phyloP scores from a whole-genome alignment of 2,113 vertebrate species.

The Lutjanus erythropterus region DNA sequence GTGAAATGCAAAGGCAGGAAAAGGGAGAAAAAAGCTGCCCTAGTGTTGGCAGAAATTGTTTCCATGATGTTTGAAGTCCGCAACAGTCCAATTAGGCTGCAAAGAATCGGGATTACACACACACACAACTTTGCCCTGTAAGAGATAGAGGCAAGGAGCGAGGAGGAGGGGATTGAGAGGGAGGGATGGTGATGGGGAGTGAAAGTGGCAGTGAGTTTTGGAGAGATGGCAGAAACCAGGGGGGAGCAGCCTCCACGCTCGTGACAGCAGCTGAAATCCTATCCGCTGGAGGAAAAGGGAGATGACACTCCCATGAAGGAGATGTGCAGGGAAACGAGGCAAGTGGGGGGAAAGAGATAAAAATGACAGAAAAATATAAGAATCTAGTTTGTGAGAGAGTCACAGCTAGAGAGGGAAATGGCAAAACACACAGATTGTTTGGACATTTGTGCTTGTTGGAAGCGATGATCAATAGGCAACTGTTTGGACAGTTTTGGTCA shows the following conservation, averaged over 20 bases:
- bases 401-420: slow-evolving; percentile 24
- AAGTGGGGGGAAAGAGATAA: slow-evolving; percentile 14
- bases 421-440: slow-evolving; percentile 47
- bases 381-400: slow-evolving; percentile 28
- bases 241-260: slow-evolving; percentile 55
- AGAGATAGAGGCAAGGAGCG: slow-evolving; percentile 49
- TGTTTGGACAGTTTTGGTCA: slow-evolving; percentile 59
- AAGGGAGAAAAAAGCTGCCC: slow-evolving; percentile 17
- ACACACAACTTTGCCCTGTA: slow-evolving; percentile 32
- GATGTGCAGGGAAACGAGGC: slow-evolving; percentile 41
- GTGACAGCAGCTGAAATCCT: slow-evolving; percentile 71
- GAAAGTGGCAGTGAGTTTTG: slow-evolving; percentile 73
- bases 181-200: slow-evolving; percentile 62
- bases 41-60: slow-evolving; percentile 53
- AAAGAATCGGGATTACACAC: slow-evolving; percentile 59
- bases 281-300: slow-evolving; percentile 62
- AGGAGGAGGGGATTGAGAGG: slow-evolving; percentile 47
- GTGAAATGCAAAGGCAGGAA: slow-evolving; percentile 12
- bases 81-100: slow-evolving; percentile 74
- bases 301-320: slow-evolving; percentile 58
- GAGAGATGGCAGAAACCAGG: slow-evolving; percentile 71
- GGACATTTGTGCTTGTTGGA: slow-evolving; percentile 50
- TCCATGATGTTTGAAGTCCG: slow-evolving; percentile 58
- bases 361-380: slow-evolving; percentile 50
- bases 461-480: slow-evolving; percentile 38